Percentiles rank a stretch among this genome's conserved stretches.
Conservation (phyloP, 23 tunicate species). For the Trididemnum nubilum region DNA sequence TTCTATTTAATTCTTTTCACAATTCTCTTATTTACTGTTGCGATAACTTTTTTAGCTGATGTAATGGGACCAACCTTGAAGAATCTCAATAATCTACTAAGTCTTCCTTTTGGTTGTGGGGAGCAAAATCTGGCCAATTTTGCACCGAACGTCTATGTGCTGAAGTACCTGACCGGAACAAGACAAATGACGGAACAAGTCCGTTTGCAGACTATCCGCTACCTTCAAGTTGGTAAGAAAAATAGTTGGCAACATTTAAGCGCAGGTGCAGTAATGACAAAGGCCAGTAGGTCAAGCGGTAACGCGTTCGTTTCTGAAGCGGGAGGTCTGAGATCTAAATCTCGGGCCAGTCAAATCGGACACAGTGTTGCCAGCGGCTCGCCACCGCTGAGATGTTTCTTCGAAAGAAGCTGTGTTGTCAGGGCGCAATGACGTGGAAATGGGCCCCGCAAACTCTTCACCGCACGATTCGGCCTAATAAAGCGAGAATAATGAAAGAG, state of each 20-base stretch:
- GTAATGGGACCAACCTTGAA: conserved; percentile 98
- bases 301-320: neutral
- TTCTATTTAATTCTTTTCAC: no score
- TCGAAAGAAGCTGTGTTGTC: neutral
- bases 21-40: no score
- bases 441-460: neutral
- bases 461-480: neutral
- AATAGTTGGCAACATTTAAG: no score
- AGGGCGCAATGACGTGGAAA: neutral
- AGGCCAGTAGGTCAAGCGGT: no score
- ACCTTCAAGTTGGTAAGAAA: conserved; percentile 63
- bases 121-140: conserved; percentile 97
- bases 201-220: conserved; percentile 41
- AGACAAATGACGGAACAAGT: conserved; percentile 68
- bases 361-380: neutral
- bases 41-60: conserved; percentile 89
- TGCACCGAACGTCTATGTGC: conserved; percentile 89
- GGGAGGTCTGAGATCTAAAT: neutral
- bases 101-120: conserved; percentile 96
- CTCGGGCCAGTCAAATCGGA: neutral
- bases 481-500: neutral
- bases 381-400: neutral
- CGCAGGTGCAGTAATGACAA: neutral
- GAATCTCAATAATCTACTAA: conserved; percentile 83
- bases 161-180: conserved; percentile 79